A percentile compares a stretch with the other conserved stretches of the same genome.
These are phyloP conservation scores for Pipa parva DNA, from an alignment of 2,113 vertebrate species.

Conservation along the genomic window DNA sequence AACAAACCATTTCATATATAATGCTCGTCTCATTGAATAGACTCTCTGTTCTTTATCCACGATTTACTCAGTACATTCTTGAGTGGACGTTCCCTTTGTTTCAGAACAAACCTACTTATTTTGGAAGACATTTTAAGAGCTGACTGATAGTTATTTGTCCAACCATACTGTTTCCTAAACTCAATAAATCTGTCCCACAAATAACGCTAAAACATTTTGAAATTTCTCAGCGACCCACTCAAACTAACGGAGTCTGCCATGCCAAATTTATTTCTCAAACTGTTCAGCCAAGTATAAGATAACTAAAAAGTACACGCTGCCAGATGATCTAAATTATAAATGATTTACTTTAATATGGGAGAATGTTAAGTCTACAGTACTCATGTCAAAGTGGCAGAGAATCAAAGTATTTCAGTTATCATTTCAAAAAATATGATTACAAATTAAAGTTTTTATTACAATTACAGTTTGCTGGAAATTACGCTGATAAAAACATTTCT, in stretches of 20 bases:
- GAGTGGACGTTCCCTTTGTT: slow-evolving; percentile 44
- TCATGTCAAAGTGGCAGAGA: too few relatives aligned
- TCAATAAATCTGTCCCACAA: not conserved
- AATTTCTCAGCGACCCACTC: not conserved
- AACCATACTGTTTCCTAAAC: not conserved
- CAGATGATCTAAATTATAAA: too few relatives aligned
- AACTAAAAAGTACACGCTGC: not conserved
- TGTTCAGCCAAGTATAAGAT: not conserved
- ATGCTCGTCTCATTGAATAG: slow-evolving; percentile 27
- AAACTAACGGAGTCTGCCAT: not conserved
- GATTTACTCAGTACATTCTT: slow-evolving; percentile 48
- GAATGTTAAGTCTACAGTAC: too few relatives aligned
- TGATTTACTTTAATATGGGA: too few relatives aligned
- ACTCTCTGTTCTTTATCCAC: slow-evolving; percentile 45
- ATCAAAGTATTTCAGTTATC: too few relatives aligned
- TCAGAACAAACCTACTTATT: slow-evolving; percentile 20
- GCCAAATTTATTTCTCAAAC: not conserved
- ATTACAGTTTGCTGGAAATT: too few relatives aligned
- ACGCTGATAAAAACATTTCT: too few relatives aligned
- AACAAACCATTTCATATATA: too few relatives aligned
- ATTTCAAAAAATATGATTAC: too few relatives aligned
- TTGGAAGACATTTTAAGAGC: not conserved
- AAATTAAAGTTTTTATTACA: too few relatives aligned
- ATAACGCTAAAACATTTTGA: not conserved
- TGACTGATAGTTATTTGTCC: not conserved